Base-by-base conservation (phyloP, 1,140 invertebrate species). In the Eumeta japonica region DNA sequence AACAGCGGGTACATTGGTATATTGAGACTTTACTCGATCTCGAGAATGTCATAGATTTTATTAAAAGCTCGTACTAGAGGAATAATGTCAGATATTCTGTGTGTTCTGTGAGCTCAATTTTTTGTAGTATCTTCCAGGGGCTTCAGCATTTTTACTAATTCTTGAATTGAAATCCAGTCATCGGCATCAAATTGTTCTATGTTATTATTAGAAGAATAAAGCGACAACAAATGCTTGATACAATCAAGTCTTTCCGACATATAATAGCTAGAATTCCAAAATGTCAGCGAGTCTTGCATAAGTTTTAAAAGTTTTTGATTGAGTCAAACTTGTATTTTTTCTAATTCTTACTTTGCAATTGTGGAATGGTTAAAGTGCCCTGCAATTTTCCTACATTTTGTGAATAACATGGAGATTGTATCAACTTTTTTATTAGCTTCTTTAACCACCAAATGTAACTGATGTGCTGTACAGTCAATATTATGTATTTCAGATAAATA, bases 301-400 rank as follows among this genome's bases (percentile, higher is more conserved):
- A 34, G 3, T 4, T 14, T 14, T 14, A 34, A 34, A 16, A 16
- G 12, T 34, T 34, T 34, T 34, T 34, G 32, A 14, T 17, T 34
- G 32, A 34, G 32, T 34, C 28, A 16, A 34, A 34, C 16, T 16
- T 34, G 16, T 17, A 34, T 16, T 34, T 34, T 34, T 17, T 14
- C 32, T 16, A 16, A 10, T 34, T 17, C 28, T 13, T 13, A 12
- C 9, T 30, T 13, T 9, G 28, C 28, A 4, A 17, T 30, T 30
- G 28, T 30, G 28, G 28, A 30, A 30, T 30, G 28, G 28, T 30
- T 30, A 5, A 30, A 30, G 12, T 30, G 12, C 12, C 28, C 28
- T 30, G 28, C 28, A 30, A 30, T 30, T 30, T 30, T 30, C 28
- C 28, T 10, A 24, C 20, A 24, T 24, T 24, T 24, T 24, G n/a